Conservation (phyloP, 1,140 invertebrate genomes). For the Anagrus nilaparvatae region DNA sequence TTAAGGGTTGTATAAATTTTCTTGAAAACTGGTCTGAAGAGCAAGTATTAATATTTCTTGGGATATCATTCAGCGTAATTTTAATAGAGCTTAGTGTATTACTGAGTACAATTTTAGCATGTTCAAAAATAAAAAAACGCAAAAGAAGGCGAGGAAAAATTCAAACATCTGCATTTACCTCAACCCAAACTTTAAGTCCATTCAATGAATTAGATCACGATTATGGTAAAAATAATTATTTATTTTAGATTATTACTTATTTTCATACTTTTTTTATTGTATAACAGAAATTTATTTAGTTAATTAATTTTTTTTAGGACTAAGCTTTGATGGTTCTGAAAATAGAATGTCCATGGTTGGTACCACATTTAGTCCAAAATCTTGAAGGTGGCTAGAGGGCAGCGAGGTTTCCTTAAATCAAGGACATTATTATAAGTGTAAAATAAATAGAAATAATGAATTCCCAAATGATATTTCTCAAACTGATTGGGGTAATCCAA, state of each 20-base stretch:
- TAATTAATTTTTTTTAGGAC: slow-evolving; percentile 17
- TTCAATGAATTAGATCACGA: slow-evolving; percentile 35
- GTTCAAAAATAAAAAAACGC: slow-evolving; percentile 44
- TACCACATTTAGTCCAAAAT: slow-evolving; percentile 35
- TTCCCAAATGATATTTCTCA: not conserved
- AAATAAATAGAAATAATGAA: too few relatives aligned
- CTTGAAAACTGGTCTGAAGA: slow-evolving; percentile 68
- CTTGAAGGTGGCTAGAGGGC: slow-evolving; percentile 41
- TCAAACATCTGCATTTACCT: slow-evolving; percentile 33
- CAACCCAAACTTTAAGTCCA: slow-evolving; percentile 35
- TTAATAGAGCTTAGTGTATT: slow-evolving; percentile 59
- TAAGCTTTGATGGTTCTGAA: slow-evolving; percentile 25
- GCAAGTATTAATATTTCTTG: slow-evolving; percentile 62
- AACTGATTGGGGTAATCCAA: slow-evolving; percentile 9
- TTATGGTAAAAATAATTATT: slow-evolving; percentile 25
- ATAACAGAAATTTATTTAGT: not conserved
- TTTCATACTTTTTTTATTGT: not conserved
- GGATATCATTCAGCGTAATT: slow-evolving; percentile 52
- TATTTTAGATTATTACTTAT: not conserved
- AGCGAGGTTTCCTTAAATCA: slow-evolving; percentile 24
- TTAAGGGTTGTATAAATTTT: slow-evolving; percentile 58
- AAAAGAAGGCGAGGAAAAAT: slow-evolving; percentile 16
- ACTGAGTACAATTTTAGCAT: slow-evolving; percentile 57
- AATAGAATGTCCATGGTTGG: slow-evolving; percentile 32
- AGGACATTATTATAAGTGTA: too few relatives aligned